Conservation (phyloP, 2,797 vertebrate genomes). For the Gorsachius magnificus region DNA sequence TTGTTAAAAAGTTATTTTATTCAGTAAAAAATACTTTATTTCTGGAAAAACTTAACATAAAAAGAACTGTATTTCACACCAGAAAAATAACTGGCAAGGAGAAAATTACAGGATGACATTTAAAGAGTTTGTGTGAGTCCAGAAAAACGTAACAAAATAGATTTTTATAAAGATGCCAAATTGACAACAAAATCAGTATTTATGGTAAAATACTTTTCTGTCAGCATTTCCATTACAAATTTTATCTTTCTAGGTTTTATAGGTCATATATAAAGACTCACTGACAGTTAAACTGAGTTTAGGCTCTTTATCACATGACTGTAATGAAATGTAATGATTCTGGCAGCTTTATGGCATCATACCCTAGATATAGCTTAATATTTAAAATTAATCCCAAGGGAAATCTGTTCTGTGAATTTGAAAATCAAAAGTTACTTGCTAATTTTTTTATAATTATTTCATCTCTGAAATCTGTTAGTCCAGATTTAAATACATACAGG, state of each 20-base stretch:
- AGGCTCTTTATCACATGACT: neutral
- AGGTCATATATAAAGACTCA: neutral
- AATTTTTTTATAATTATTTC: neutral
- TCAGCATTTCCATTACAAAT: neutral
- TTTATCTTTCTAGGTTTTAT: neutral
- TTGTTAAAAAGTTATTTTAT: neutral
- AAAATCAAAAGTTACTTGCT: neutral
- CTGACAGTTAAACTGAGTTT: neutral
- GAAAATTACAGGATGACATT: conserved; percentile 5
- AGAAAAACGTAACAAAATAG: neutral
- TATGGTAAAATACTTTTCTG: neutral
- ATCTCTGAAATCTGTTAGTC: neutral
- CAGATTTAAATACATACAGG: neutral
- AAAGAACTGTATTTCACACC: neutral
- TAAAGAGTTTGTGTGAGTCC: neutral
- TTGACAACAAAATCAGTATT: neutral
- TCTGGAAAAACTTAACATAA: neutral
- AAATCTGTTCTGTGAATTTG: neutral
- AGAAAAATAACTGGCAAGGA: neutral
- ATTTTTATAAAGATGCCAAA: neutral
- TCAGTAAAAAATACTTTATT: neutral
- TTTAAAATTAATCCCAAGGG: neutral
- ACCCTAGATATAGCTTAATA: neutral
- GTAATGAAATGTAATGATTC: neutral
- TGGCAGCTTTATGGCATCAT: neutral